phyloP scores from a whole-genome alignment of 53 echinoderm and acorn worm species.

The Mesocentrotus franciscanus region DNA sequence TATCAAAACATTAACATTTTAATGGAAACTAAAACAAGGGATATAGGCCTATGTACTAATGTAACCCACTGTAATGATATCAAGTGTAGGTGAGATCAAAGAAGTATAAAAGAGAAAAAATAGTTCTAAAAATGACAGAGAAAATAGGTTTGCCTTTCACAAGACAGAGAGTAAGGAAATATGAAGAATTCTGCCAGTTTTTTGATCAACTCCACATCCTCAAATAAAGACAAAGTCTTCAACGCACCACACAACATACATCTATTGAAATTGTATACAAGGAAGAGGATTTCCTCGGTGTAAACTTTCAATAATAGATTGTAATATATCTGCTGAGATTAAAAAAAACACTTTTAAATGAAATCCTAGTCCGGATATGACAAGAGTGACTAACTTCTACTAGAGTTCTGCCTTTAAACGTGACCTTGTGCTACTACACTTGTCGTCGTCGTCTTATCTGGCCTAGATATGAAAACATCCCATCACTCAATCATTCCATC shows the following conservation, averaged over 20 bases:
- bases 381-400: neutral
- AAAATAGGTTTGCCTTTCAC: neutral
- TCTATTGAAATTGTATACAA: neutral
- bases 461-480: conserved; percentile 36
- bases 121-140: neutral
- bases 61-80: neutral
- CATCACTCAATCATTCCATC: neutral
- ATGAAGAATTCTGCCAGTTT: neutral
- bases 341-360: neutral
- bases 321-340: neutral
- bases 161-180: neutral
- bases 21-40: too few species aligned
- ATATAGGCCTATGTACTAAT: too few species aligned
- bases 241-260: neutral
- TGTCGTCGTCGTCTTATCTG: neutral
- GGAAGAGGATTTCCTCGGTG: neutral
- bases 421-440: neutral
- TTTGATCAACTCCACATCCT: neutral
- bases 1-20: too few species aligned
- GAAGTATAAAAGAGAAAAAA: neutral
- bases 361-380: neutral
- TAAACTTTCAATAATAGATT: neutral
- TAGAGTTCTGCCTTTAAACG: neutral
- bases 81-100: too few species aligned
- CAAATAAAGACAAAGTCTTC: neutral